Evolutionary conservation across 1,140 invertebrate genomes (phyloP).

Genomic region (Venustaconcha ellipsiformis): DNA sequence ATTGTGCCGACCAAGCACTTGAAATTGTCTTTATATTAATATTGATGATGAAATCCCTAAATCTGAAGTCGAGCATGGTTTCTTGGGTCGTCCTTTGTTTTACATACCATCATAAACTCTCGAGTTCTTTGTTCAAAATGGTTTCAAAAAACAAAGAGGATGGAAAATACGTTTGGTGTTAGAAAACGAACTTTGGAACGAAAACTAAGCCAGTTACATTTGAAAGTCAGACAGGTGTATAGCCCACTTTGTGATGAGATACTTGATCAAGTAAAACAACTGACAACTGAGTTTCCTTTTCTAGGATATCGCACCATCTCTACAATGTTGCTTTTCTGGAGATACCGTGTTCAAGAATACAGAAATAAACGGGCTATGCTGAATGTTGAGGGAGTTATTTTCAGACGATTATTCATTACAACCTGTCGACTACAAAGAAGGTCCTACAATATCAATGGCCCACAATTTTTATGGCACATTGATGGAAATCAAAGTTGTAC

Average conservation of each 20-base stretch:
- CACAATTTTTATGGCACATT: constrained; percentile 25
- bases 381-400: constrained; percentile 15
- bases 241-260: constrained; percentile 15
- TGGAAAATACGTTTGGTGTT: constrained; percentile 12
- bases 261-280: constrained; percentile 3
- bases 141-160: constrained; percentile 9
- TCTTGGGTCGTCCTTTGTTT: too few relatives aligned
- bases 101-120: constrained; percentile 11
- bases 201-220: constrained; percentile 1
- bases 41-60: too few relatives aligned
- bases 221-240: constrained; percentile 7
- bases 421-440: constrained; percentile 20
- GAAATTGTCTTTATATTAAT: too few relatives aligned
- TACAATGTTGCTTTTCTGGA: constrained; percentile 11
- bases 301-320: constrained; percentile 17
- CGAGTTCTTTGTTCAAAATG: constrained; percentile 5
- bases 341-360: constrained; percentile 9
- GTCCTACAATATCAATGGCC: constrained; percentile 9
- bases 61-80: too few relatives aligned
- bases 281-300: constrained; percentile 14
- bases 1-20: too few relatives aligned
- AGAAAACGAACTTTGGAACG: constrained; percentile 20
- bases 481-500: constrained; percentile 25
- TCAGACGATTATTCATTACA: constrained; percentile 10
- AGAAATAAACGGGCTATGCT: constrained; percentile 1